Evolutionary conservation across 2,888 invertebrate species (phyloP).

Genomic region (Leptogaster cylindrica): DNA sequence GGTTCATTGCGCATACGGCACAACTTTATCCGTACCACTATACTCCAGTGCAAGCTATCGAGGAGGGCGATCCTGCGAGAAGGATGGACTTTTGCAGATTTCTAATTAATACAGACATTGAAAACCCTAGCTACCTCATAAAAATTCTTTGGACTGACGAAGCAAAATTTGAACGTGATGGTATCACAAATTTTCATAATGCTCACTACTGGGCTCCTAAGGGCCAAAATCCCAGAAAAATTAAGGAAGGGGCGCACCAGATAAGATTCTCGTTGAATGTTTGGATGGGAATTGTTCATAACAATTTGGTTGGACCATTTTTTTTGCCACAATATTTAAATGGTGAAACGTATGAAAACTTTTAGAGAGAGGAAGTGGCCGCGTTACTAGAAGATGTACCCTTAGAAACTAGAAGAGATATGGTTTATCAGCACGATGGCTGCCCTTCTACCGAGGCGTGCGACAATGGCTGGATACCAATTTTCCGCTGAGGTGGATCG

Average conservation of each 20-base stretch:
- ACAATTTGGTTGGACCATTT: neutral
- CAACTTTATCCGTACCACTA: no score
- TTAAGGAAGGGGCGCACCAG: neutral
- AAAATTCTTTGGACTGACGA: no score
- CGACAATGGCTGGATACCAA: neutral
- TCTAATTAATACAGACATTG: no score
- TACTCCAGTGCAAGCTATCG: no score
- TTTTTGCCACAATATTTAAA: neutral
- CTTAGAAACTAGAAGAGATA: neutral
- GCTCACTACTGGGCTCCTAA: no score
- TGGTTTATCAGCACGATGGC: neutral
- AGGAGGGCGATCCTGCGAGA: no score
- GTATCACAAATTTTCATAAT: no score
- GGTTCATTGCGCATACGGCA: no score
- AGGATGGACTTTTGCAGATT: no score
- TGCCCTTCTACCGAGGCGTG: neutral
- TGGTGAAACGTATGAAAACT: neutral
- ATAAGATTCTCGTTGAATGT: neutral
- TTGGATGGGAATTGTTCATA: neutral
- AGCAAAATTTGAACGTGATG: no score
- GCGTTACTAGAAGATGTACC: neutral
- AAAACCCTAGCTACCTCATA: no score
- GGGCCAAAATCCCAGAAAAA: neutral
- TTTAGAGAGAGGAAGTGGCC: neutral
- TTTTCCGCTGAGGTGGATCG: neutral